Evolutionary conservation across 1,140 invertebrate genomes (phyloP).

Genomic region (Coboldia fuscipes): DNA sequence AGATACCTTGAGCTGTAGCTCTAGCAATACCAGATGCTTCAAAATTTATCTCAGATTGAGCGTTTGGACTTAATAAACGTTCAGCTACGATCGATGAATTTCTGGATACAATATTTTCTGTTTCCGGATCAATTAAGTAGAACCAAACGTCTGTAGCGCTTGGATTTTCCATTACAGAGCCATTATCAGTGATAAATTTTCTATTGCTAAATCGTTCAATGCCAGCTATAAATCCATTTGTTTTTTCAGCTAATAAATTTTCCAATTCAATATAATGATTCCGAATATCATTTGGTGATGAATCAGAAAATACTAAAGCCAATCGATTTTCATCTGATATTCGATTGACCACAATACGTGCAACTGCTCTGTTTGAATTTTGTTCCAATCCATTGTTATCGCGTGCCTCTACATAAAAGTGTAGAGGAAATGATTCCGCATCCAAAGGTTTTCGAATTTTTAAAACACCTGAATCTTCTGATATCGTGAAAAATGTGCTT

Average conservation of each 20-base stretch:
- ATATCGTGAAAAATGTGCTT: slow-evolving; percentile 43
- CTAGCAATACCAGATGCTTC: slow-evolving; percentile 37
- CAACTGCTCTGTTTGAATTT: slow-evolving; percentile 14
- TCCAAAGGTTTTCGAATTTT: slow-evolving; percentile 45
- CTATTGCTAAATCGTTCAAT: slow-evolving; percentile 53
- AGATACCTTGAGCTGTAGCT: slow-evolving; percentile 42
- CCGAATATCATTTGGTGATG: slow-evolving; percentile 45
- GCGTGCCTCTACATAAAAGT: slow-evolving; percentile 40
- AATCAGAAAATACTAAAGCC: slow-evolving; percentile 51
- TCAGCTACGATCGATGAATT: slow-evolving; percentile 40
- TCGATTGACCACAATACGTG: slow-evolving; percentile 32
- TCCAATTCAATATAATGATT: slow-evolving; percentile 39
- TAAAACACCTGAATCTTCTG: slow-evolving; percentile 47
- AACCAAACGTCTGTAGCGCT: slow-evolving; percentile 72
- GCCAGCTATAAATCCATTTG: slow-evolving; percentile 43
- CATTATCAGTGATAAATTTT: slow-evolving; percentile 43
- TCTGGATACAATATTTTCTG: slow-evolving; percentile 45
- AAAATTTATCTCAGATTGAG: slow-evolving; percentile 38
- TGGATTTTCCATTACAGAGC: slow-evolving; percentile 45
- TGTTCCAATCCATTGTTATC: slow-evolving; percentile 16
- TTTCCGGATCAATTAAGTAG: slow-evolving; percentile 60
- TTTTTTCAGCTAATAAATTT: slow-evolving; percentile 47
- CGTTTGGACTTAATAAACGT: slow-evolving; percentile 30
- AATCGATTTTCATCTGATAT: slow-evolving; percentile 47
- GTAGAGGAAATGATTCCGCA: slow-evolving; percentile 42